Evolutionary conservation across 1,140 invertebrate genomes (phyloP).

Genomic region (Cherax quadricarinatus): DNA sequence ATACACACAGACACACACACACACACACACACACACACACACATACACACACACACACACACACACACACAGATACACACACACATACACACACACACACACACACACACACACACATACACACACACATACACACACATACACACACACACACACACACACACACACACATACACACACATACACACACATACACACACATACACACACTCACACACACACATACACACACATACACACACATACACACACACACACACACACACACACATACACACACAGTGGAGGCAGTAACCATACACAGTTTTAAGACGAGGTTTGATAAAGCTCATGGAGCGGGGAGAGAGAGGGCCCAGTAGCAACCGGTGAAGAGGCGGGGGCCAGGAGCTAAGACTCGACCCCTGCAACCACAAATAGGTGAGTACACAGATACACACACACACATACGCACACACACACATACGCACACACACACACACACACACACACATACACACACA

Average conservation of each 20-base stretch:
- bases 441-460: not conserved
- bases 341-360: too few relatives aligned
- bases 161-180: slow-evolving; percentile 18
- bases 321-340: too few relatives aligned
- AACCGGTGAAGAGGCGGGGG: too few relatives aligned
- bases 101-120: slow-evolving; percentile 5
- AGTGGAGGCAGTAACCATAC: too few relatives aligned
- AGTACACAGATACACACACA: too few relatives aligned
- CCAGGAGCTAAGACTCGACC: too few relatives aligned
- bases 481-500: slow-evolving; percentile 6
- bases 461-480: not conserved
- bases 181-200: slow-evolving; percentile 15
- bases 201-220: slow-evolving; percentile 8
- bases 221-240: not conserved
- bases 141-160: slow-evolving; percentile 8
- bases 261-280: not conserved
- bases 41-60: not conserved
- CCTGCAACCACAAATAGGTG: too few relatives aligned
- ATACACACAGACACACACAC: not conserved
- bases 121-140: slow-evolving; percentile 1
- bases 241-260: not conserved
- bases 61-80: slow-evolving; percentile 14
- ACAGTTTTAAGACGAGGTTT: too few relatives aligned
- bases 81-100: slow-evolving; percentile 18
- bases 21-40: not conserved